Evolutionary conservation across 2,888 invertebrate genomes (phyloP).

Genomic region (Eupithecia insigniata): DNA sequence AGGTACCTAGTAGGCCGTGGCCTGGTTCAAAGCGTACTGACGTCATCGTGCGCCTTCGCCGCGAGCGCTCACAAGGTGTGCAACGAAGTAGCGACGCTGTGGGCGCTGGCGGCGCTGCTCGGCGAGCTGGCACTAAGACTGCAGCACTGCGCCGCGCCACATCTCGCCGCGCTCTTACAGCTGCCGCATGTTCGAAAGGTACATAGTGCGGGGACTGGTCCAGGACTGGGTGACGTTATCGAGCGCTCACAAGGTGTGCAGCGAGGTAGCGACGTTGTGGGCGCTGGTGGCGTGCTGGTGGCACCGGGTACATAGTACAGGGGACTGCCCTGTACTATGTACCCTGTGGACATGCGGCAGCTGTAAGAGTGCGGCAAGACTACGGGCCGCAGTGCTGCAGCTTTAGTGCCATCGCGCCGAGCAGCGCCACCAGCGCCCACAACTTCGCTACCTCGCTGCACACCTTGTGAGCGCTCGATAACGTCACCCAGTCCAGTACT

Average conservation of each 20-base stretch:
- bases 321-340: not conserved
- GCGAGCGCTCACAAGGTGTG: conserved; percentile 86
- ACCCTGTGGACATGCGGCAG: conserved; percentile 93
- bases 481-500: conserved; percentile 74
- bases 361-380: conserved; percentile 92
- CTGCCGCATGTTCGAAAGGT: conserved; percentile 93
- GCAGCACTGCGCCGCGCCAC: conserved; percentile 91
- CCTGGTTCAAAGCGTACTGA: conserved; percentile 89
- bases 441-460: conserved; percentile 74
- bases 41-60: conserved; percentile 90
- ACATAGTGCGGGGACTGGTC: not conserved
- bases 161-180: conserved; percentile 92
- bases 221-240: conserved; percentile 76
- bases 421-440: conserved; percentile 92
- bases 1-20: conserved; percentile 90
- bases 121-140: conserved; percentile 89
- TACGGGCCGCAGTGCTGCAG: conserved; percentile 93
- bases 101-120: conserved; percentile 92
- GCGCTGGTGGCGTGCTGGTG: conserved; percentile 91
- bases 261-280: conserved; percentile 92
- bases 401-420: conserved; percentile 88
- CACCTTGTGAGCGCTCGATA: conserved; percentile 83
- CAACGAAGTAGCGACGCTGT: conserved; percentile 90
- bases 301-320: too few relatives aligned
- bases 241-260: conserved; percentile 86